Evolutionary conservation across 1,140 invertebrate genomes (phyloP).

Genomic region (Zaprionus inermis): DNA sequence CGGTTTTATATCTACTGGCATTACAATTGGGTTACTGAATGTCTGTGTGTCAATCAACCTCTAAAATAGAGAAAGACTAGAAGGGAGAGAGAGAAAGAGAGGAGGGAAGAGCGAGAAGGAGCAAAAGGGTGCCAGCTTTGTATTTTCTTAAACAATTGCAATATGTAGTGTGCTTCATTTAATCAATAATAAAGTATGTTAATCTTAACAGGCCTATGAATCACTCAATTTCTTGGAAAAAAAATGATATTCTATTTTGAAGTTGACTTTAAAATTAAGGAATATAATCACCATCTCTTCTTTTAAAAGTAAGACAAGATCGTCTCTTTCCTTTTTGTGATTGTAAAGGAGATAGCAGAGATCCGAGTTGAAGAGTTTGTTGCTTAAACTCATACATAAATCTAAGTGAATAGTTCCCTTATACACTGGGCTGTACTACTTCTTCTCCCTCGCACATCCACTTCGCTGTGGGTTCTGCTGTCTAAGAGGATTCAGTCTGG

Average conservation of each 20-base stretch:
- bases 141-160: background rate
- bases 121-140: too few species aligned
- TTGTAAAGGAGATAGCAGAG: background rate
- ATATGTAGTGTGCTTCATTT: conserved; percentile 42
- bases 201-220: conserved; percentile 46
- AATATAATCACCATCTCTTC: too few species aligned
- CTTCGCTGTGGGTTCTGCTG: background rate
- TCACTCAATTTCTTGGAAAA: conserved; percentile 21
- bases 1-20: background rate
- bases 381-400: conserved; percentile 11
- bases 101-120: too few species aligned
- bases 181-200: conserved; percentile 47
- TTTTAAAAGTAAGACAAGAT: too few species aligned
- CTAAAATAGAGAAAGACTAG: too few species aligned
- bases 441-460: too few species aligned
- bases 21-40: too few species aligned
- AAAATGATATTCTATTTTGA: too few species aligned
- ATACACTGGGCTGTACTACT: background rate
- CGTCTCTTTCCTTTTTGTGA: background rate
- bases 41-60: too few species aligned
- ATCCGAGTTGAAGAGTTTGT: conserved; percentile 2
- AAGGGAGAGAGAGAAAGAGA: too few species aligned
- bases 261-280: too few species aligned
- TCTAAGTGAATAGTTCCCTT: conserved; percentile 20
- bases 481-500: background rate